Evolutionary conservation across 2,113 vertebrate genomes (phyloP), one percentile per base, ranked within the genome.

Genomic region (Trogon melanurus): DNA sequence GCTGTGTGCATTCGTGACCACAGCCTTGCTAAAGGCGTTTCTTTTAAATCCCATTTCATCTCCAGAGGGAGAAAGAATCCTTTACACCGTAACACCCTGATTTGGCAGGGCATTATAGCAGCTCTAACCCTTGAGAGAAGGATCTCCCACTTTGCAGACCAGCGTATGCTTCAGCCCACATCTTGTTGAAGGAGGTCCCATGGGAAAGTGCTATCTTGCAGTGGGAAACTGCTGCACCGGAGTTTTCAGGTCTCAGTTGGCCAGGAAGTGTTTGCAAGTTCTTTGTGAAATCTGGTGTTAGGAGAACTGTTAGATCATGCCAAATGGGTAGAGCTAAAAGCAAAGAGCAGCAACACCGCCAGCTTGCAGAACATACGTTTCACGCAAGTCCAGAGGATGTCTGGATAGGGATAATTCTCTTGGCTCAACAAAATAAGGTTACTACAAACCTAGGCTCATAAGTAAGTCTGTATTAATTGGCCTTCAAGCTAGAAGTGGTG

Each of bases 161-260:
- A 64, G 11, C 1, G 6, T 21, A 19, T 21, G 22, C 27, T 74
- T 75, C 73, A 72, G 26, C 29, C 38, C n/a, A 53, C n/a, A 34
- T 36, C 48, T 85, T 61, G 26, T 30, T 62, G 41, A 78, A 54
- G 21, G 26, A n/a, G 29, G 5, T 61, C 36, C n/a, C 13, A 16
- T 18, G 23, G 30, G 21, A 69, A 95, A 48, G 23, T 36, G 34
- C 27, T 36, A 6, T 71, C 30, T 53, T 56, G 47, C 53, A 57
- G n/a, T 18, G 10, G 34, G 47, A 60, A 47, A 75, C 30, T 65
- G 8, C 32, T 29, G 8, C 1, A 1, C 13, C 0, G 3, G 23
- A 85, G 11, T 51, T 60, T 41, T 82, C 8, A 50, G 21, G 11
- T 64, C 57, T 61, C 1, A 4, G 23, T 20, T 84, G 38, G 30